Evolutionary conservation across 2,888 invertebrate genomes (phyloP), one percentile per base, ranked within the genome.

Genomic region (Dolichopus griseipennis): DNA sequence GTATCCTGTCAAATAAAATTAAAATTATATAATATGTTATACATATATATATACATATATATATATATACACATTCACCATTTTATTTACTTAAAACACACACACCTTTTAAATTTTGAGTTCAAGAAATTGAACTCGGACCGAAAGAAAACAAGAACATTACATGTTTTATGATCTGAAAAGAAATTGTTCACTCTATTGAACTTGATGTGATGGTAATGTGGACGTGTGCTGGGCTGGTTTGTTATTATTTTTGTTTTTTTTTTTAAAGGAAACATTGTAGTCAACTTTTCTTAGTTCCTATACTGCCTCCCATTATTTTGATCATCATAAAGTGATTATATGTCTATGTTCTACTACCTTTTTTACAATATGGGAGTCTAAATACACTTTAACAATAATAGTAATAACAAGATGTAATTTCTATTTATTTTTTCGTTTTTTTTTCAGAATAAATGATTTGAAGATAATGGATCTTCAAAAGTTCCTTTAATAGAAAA

Each of bases 141-240:
- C 27, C 27, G 27, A 27, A 27, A 4, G 37, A 37, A n/a, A 52
- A 52, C 52, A 52, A 52, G 52, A 2, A 52, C 52, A 52, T 52
- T 18, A 52, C 52, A 52, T 52, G 52, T n/a, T 52, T 52, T 52
- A 52, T 52, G 52, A 52, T 52, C 52, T n/a, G n/a, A 52, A 52
- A 52, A 52, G 52, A 18, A 52, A 52, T 52, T 52, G 52, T 52
- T 52, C 52, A 52, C 52, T 52, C 52, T 52, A 52, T 52, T 52
- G 52, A 52, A 52, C 52, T 52, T 52, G 52, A 52, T 52, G 52
- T 52, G 52, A 52, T 15, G n/a, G 18, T 52, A 52, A 52, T 52
- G 52, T 27, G 18, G 9, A 52, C 15, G 37, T 10, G 37, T 37
- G 8, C 12, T 37, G 1, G 37, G 8, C 12, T 37, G 1, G 37